Base-by-base conservation (phyloP, 2,888 invertebrate species). In the Nomada fucata region DNA sequence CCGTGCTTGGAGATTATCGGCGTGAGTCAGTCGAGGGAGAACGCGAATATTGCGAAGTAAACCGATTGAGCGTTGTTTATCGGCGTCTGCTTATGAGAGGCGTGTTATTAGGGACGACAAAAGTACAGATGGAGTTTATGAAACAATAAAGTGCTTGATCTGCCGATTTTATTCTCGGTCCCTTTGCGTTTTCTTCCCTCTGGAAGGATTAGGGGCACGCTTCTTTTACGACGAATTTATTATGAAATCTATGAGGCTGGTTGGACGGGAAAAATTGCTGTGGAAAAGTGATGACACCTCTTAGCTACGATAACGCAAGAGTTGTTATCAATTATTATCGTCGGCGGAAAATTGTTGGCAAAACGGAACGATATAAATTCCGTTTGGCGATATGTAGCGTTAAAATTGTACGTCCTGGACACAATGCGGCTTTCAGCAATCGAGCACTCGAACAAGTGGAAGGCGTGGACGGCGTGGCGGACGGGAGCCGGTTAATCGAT, bases 401-500 rank as follows among this genome's bases (percentile, higher is more conserved):
- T 7, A 36, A 36, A 36, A 36, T 36, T 7, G 7, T 7, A 7
- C 1, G 36, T 36, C 36, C 36, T 36, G 7, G 36, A 7, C 36
- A 36, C 36, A 36, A 36, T 36, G 36, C 36, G 36, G 36, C 36
- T 36, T 29, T 36, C 36, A 36, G 36, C 47, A 2, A 13, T 47
- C 47, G 47, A 47, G n/a, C 63, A 44, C n/a, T 5, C 5, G 50
- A 59, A 52, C 79, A 79, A 85, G 76, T 70, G 85, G 53, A 65
- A 52, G 76, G 42, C 42, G 53, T 26, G 64, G n/a, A n/a, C 64
- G 57, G n/a, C 29, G 29, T 36, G 36, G 61, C 61, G 61, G 64
- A 61, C 82, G 59, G 75, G 60, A 78, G 65, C 64, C 61, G 76
- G 74, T 75, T 84, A 88, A 88, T 86, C 87, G 88, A 83, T 74